Percentiles rank a stretch among this genome's conserved stretches.
Conservation (phyloP, 2,888 invertebrate genomes). For the Nomada fabriciana region DNA sequence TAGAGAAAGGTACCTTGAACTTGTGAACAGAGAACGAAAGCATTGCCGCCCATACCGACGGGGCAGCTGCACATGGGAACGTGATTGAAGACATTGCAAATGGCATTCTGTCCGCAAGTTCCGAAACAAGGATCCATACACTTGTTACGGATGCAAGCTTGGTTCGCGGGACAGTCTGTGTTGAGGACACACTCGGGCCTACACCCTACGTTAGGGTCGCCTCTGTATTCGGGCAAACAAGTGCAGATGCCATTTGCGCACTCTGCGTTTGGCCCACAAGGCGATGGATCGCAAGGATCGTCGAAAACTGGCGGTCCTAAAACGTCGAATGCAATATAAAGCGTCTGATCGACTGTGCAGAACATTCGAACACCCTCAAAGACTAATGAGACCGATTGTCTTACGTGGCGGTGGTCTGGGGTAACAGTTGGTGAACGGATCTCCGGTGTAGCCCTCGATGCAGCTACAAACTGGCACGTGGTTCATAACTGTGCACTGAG, state of each 20-base stretch:
- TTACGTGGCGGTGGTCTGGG: constrained; percentile 56
- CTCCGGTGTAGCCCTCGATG: constrained; percentile 91
- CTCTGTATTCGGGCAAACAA: constrained; percentile 90
- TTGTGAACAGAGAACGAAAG: constrained; percentile 83
- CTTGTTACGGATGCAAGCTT: constrained; percentile 90
- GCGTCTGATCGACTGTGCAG: not conserved
- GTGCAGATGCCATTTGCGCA: constrained; percentile 89
- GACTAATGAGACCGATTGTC: not conserved
- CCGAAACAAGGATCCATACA: constrained; percentile 92
- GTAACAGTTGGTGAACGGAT: constrained; percentile 91
- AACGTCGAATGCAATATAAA: not conserved
- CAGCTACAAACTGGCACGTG: constrained; percentile 94
- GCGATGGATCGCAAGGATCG: constrained; percentile 91
- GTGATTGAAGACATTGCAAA: constrained; percentile 91
- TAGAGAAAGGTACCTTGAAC: constrained; percentile 77
- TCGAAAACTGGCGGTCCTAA: constrained; percentile 60
- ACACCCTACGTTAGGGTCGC: constrained; percentile 90
- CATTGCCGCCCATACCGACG: constrained; percentile 84
- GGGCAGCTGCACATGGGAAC: constrained; percentile 91
- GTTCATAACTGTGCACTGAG: constrained; percentile 92
- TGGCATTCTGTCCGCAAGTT: constrained; percentile 91
- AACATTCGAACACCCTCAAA: no score
- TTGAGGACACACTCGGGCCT: constrained; percentile 93
- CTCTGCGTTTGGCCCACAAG: constrained; percentile 91
- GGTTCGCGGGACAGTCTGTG: constrained; percentile 89